These are phyloP conservation scores for Desmophyllum pertusum DNA, from an alignment of 92 coral and sea anemone genomes.

Conservation along the genomic window DNA sequence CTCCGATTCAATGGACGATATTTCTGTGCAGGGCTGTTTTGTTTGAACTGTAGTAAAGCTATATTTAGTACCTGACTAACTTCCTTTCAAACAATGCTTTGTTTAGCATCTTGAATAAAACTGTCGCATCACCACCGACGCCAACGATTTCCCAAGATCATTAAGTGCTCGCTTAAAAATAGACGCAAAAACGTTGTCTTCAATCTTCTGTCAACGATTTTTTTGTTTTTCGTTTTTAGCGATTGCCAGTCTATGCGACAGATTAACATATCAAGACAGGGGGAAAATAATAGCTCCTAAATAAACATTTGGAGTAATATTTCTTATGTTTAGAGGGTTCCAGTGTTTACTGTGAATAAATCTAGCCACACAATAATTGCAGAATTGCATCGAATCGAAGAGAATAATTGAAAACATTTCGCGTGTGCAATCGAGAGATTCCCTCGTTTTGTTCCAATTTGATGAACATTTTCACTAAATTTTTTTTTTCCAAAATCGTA, in stretches of 20 bases:
- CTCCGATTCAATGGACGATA: constrained; percentile 10
- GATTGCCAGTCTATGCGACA: constrained; percentile 6
- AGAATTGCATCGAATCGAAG: constrained; percentile 22
- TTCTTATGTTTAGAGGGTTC: constrained; percentile 28
- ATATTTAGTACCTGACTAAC: constrained; percentile 37
- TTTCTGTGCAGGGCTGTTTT: constrained; percentile 33
- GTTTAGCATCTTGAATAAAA: constrained; percentile 48
- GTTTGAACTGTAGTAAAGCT: constrained; percentile 27
- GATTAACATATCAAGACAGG: constrained; percentile 19
- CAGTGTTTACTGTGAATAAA: constrained; percentile 28
- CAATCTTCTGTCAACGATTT: constrained; percentile 14
- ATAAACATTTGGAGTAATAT: constrained; percentile 41
- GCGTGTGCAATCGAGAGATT: not conserved
- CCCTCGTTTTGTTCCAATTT: constrained; percentile 9
- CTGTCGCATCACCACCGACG: constrained; percentile 23
- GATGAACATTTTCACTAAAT: constrained; percentile 10
- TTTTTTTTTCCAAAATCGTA: constrained; percentile 18
- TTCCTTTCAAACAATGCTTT: constrained; percentile 53
- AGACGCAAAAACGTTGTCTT: constrained; percentile 15
- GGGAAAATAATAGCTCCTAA: constrained; percentile 48
- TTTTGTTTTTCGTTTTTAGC: not conserved
- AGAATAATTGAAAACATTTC: not conserved
- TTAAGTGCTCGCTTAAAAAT: constrained; percentile 35
- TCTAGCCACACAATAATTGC: constrained; percentile 23
- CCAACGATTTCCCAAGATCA: constrained; percentile 10